Evolutionary conservation across 2,888 invertebrate species (phyloP), one percentile per base, ranked within the genome.

Genomic region (Pollenia labialis): DNA sequence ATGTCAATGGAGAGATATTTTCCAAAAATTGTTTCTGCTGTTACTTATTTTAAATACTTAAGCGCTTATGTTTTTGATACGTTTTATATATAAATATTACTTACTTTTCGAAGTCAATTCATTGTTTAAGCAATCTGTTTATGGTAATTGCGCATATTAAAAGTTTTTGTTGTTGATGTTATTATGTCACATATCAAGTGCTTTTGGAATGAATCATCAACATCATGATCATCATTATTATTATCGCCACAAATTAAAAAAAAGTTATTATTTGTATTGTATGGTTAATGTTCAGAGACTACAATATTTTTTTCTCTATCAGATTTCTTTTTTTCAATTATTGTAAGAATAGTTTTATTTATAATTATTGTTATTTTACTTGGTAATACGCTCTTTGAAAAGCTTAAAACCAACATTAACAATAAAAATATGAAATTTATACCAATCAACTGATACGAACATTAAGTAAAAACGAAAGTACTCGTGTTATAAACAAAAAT

Each of bases 141-240:
- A 16, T 54, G 56, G 64, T 64, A 16, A 42, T 50, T 68, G 14
- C 48, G 23, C 7, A 52, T 46, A 48, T 56, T 69, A 60, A 54
- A 44, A 69, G n/a, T 48, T 62, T 18, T 52, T 56, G 52, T 74
- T 50, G 18, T 81, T 72, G 72, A 66, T 79, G 32, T 83, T 83
- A 76, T 86, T 87, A 83, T 72, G 83, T 76, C 66, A 80, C 54
- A 81, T 77, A 75, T 76, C 87, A 84, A 84, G 76, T 87, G 83
- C 60, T 50, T 76, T 81, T 81, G 18, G 14, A 23, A 84, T 87
- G 83, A 87, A 52, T 85, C 85, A 85, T 62, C 56, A 62, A 40
- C 46, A 18, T 64, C 16, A 80, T 82, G 18, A 82, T 79, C 46
- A 54, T 60, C 66, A 60, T 54, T 32, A 52, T 32, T 44, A 46